Base-by-base conservation (phyloP, 2,888 invertebrate species). In the Belgica antarctica region DNA sequence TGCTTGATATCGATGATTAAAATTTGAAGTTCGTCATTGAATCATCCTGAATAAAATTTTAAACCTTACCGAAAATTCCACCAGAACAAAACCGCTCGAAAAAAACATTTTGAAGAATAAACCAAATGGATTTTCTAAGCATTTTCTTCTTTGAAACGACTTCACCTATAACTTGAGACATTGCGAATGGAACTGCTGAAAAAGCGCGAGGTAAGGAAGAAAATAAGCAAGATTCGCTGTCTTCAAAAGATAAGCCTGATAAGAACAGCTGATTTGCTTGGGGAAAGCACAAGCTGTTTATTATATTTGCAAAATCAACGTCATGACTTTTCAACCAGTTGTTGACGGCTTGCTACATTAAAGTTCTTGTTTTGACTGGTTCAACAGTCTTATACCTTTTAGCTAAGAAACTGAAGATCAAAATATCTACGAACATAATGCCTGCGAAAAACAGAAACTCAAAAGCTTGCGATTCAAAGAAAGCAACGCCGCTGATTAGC, bases 401-500 rank as follows among this genome's bases (percentile, higher is more conserved):
- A 1, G 65, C 46, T 1, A 66, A 17, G 27, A 66, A 25, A 8
- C 10, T 10, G 19, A 66, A 66, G 1, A 46, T 8, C 1, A 46
- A 8, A 1, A 46, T 66, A 12, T 66, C 65, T 10, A 66, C 15
- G 12, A 66, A 25, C 27, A 41, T 22, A 2, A 66, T 3, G 46
- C 34, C 41, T 7, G 65, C 47, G 46, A 28, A 66, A 15, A 66
- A 66, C 15, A 66, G 10, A 31, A 47, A 66, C 17, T 66, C 65
- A 19, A 46, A 27, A 8, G 46, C 17, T 66, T 47, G 47, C 1
- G 65, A 47, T 12, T 66, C 65, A 22, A 66, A 66, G 10, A 66
- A 27, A 2, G 22, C 46, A 7, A 47, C 8, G 5, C 47, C 65
- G 31, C 65, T 66, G 4, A 66, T 66, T 7, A 47, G n/a, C 19